Conservation (phyloP, 2,888 invertebrate genomes). For the Epicampocera succincta region DNA sequence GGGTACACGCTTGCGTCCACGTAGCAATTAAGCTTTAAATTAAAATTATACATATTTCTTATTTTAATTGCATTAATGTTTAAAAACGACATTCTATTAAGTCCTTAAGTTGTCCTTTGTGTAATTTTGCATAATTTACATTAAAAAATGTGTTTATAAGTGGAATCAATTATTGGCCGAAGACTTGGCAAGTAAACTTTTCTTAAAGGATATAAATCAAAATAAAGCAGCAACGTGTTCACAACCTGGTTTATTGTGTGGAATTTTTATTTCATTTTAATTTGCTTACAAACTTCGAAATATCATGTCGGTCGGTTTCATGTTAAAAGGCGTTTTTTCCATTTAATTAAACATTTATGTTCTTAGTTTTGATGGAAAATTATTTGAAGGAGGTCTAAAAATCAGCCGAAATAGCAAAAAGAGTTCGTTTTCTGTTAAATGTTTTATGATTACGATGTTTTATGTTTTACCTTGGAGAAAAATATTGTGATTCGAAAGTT, state of each 20-base stretch:
- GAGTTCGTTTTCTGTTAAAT: slow-evolving; percentile 4
- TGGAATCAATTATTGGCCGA: too few relatives aligned
- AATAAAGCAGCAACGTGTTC: not conserved
- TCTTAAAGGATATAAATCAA: too few relatives aligned
- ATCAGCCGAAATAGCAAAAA: not conserved
- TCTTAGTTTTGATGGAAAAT: not conserved
- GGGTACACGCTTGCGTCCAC: too few relatives aligned
- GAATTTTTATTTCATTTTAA: slow-evolving; percentile 3
- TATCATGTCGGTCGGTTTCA: slow-evolving; percentile 19
- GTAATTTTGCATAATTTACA: too few relatives aligned
- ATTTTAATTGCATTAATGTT: too few relatives aligned
- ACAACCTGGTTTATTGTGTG: not conserved
- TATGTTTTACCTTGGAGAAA: slow-evolving; percentile 6
- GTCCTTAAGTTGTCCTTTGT: too few relatives aligned
- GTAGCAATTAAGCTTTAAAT: too few relatives aligned
- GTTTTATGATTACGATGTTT: slow-evolving; percentile 3
- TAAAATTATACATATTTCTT: too few relatives aligned
- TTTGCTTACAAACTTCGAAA: slow-evolving; percentile 7
- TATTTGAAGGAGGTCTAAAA: not conserved
- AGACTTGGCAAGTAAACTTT: too few relatives aligned
- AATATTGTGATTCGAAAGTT: not conserved
- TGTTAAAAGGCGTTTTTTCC: slow-evolving; percentile 11
- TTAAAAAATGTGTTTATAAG: too few relatives aligned
- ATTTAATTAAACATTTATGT: slow-evolving; percentile 27
- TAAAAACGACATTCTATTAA: too few relatives aligned